Evolutionary conservation across 2,888 invertebrate species (phyloP).

Genomic region (Hydroisotoma schaefferi): DNA sequence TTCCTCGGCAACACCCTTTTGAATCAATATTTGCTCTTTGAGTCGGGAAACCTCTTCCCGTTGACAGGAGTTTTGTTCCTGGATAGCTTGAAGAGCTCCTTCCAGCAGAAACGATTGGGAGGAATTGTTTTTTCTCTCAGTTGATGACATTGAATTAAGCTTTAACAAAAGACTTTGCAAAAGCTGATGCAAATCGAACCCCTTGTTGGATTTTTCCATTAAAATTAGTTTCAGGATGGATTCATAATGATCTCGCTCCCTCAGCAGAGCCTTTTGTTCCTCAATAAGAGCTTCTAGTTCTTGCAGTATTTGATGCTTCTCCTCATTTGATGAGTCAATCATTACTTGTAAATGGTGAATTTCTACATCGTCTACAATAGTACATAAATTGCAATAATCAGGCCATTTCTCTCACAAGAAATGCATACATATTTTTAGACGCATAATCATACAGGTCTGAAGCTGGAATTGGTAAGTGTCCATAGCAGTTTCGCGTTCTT

Average conservation of each 20-base stretch:
- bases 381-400: no score
- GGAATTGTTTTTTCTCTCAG: not conserved
- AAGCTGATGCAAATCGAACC: constrained; percentile 29
- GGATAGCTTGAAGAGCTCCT: constrained; percentile 37
- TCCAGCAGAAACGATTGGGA: constrained; percentile 23
- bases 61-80: constrained; percentile 36
- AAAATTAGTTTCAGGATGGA: constrained; percentile 35
- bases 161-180: constrained; percentile 31
- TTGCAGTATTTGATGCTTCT: constrained; percentile 14
- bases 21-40: constrained; percentile 11
- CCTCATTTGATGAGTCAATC: constrained; percentile 13
- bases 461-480: constrained; percentile 21
- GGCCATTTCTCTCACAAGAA: no score
- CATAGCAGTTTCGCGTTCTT: constrained; percentile 20
- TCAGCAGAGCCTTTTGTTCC: constrained; percentile 26
- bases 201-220: constrained; percentile 33
- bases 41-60: constrained; percentile 32
- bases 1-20: not conserved
- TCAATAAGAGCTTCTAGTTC: constrained; percentile 23
- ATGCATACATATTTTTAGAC: no score
- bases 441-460: constrained; percentile 27
- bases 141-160: constrained; percentile 22
- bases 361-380: constrained; percentile 10
- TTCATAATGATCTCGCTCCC: constrained; percentile 37
- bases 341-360: constrained; percentile 12